phyloP scores from a whole-genome alignment of 1,140 invertebrate species.

The Anoplolepis gracilipes region DNA sequence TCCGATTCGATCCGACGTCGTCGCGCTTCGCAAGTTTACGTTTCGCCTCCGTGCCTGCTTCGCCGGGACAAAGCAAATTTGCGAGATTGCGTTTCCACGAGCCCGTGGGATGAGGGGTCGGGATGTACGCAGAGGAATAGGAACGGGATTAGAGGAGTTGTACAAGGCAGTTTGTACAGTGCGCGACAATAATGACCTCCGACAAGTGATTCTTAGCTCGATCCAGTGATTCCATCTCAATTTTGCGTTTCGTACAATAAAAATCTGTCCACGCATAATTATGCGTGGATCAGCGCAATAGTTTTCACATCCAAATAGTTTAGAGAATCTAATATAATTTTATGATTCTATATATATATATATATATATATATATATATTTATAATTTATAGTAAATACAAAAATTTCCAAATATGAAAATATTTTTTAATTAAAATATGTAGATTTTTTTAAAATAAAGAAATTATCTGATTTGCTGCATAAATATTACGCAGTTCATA shows the following conservation, averaged over 20 bases:
- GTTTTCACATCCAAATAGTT: not conserved
- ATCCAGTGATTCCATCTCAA: not conserved
- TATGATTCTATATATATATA: not conserved
- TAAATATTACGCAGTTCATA: not conserved
- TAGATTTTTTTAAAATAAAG: not conserved
- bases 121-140: conserved; percentile 62
- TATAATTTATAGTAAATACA: not conserved
- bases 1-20: conserved; percentile 63
- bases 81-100: conserved; percentile 79
- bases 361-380: no score
- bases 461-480: not conserved
- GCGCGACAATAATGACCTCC: conserved; percentile 41
- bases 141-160: conserved; percentile 66
- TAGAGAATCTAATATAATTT: not conserved
- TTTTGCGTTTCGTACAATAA: not conserved
- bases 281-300: not conserved
- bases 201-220: conserved; percentile 47
- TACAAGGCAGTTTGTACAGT: conserved; percentile 47
- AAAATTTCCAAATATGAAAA: not conserved
- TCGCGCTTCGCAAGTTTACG: conserved; percentile 68
- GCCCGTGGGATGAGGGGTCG: conserved; percentile 62
- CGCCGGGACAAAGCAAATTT: conserved; percentile 78
- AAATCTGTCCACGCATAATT: not conserved
- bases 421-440: not conserved
- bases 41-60: conserved; percentile 58